Evolutionary conservation across 2,888 invertebrate genomes (phyloP).

Genomic region (Elysia crispata): DNA sequence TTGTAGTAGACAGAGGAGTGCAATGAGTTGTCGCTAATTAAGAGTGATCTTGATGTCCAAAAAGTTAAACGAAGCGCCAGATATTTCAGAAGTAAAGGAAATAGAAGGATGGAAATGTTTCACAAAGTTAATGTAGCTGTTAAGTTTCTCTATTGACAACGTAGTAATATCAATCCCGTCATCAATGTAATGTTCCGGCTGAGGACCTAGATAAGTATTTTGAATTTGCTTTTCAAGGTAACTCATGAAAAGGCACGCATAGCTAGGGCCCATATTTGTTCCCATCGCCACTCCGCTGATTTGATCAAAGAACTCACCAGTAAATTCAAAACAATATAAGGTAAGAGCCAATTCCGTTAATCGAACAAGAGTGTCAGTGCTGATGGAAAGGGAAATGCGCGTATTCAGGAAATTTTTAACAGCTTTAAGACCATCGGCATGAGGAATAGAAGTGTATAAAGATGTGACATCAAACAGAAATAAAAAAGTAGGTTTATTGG

Average conservation of each 20-base stretch:
- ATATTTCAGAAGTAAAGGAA: neutral
- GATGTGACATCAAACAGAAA: no score
- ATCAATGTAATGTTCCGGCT: neutral
- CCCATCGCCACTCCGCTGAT: conserved; percentile 1
- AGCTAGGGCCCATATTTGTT: conserved; percentile 10
- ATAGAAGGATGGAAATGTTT: neutral
- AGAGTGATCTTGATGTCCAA: no score
- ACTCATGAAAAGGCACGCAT: conserved; percentile 29
- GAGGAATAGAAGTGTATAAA: no score
- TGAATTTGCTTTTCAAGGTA: neutral
- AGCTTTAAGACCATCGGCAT: no score
- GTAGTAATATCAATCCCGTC: neutral
- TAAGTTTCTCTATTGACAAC: neutral
- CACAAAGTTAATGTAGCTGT: neutral
- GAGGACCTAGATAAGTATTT: neutral
- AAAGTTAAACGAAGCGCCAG: no score
- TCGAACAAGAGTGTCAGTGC: no score
- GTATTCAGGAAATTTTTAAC: no score
- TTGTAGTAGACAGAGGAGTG: no score
- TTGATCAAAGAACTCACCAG: neutral
- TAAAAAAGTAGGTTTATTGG: no score
- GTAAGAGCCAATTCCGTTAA: no score
- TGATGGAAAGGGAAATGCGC: no score
- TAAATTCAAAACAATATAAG: neutral
- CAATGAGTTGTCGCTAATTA: no score